Percentiles rank a stretch among this genome's conserved stretches.
Conservation (phyloP, 2,888 invertebrate genomes). For the Tinea pellionella region DNA sequence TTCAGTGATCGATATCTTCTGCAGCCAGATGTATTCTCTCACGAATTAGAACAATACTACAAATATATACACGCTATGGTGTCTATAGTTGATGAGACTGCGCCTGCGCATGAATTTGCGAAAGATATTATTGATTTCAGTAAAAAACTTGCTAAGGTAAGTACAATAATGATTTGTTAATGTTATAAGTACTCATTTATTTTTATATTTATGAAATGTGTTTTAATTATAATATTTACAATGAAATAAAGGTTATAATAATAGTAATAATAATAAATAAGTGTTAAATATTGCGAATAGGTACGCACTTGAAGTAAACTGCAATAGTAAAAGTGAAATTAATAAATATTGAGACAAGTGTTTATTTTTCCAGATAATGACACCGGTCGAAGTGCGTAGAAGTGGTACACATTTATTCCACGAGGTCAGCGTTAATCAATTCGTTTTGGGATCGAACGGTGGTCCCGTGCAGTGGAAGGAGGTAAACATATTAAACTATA, state of each 20-base stretch:
- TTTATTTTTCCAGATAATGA: slow-evolving; percentile 67
- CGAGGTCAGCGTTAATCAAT: slow-evolving; percentile 69
- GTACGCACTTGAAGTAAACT: no score
- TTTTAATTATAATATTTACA: no score
- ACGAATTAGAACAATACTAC: slow-evolving; percentile 71
- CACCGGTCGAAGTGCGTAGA: slow-evolving; percentile 71
- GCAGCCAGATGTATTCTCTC: slow-evolving; percentile 68
- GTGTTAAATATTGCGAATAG: no score
- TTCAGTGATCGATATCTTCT: slow-evolving; percentile 75
- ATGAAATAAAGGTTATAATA: no score
- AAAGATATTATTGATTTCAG: slow-evolving; percentile 72
- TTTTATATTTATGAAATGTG: not conserved
- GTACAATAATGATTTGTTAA: slow-evolving; percentile 6
- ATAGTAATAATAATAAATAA: no score
- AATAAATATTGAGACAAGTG: no score
- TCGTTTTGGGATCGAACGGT: slow-evolving; percentile 57
- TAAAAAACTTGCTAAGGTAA: slow-evolving; percentile 72
- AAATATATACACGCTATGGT: slow-evolving; percentile 71
- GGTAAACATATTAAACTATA: no score
- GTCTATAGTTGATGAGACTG: slow-evolving; percentile 48
- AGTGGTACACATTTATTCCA: slow-evolving; percentile 73
- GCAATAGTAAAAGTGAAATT: no score
- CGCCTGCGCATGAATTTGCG: slow-evolving; percentile 62
- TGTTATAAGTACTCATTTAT: not conserved
- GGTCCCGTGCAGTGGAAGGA: slow-evolving; percentile 63